phyloP scores from a whole-genome alignment of 2,797 vertebrate species.

The Numenius phaeopus region DNA sequence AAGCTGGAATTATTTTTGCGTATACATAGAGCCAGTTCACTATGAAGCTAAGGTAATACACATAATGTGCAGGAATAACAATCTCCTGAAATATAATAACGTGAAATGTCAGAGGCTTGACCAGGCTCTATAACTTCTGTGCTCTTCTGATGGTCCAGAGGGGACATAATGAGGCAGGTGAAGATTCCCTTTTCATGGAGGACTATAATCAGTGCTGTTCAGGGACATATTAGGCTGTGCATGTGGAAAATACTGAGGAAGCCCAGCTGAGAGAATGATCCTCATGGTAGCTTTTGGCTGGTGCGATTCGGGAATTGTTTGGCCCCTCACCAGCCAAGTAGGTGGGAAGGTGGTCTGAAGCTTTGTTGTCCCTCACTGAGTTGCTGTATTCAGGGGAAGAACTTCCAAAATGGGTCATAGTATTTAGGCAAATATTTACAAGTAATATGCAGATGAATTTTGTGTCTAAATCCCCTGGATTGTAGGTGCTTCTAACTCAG shows the following conservation, averaged over 20 bases:
- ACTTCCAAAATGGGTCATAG: not conserved
- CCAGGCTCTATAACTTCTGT: not conserved
- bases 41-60: not conserved
- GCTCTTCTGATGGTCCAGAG: not conserved
- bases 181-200: not conserved
- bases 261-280: not conserved
- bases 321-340: not conserved
- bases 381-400: not conserved
- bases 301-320: not conserved
- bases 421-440: not conserved
- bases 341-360: not conserved
- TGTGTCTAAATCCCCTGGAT: not conserved
- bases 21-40: not conserved
- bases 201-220: not conserved
- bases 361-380: not conserved
- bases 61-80: constrained; percentile 3
- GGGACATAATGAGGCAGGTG: not conserved
- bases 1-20: not conserved
- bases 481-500: not conserved
- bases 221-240: not conserved
- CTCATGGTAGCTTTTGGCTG: not conserved
- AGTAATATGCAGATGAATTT: not conserved
- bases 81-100: not conserved
- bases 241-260: not conserved
- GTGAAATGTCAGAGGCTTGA: not conserved